Evolutionary conservation across 2,113 vertebrate species (phyloP), one percentile per base, ranked within the genome.

Genomic region (Rhipidura dahli): DNA sequence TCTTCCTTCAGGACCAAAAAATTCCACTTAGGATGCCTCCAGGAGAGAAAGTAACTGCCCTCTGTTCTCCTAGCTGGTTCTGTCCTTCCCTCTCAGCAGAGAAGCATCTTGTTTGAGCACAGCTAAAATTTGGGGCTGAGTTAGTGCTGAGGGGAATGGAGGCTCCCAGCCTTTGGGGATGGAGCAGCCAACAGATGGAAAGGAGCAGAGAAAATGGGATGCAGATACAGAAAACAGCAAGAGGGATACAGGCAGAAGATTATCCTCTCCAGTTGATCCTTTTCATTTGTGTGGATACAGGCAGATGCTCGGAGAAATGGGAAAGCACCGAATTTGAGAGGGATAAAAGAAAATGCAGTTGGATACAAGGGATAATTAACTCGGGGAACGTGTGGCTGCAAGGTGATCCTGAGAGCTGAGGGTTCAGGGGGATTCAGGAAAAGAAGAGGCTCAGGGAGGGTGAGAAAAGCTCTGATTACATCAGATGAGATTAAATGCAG

Each of bases 311-410:
- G 19, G 40, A 35, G 61, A 90, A 91, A 86, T 1, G 50, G 79
- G 66, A 86, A 70, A 57, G 83, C 30, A 39, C 33, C 9, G 37
- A 35, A 66, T 90, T 50, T 47, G 47, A 77, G 73, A 88, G 0
- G 2, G 65, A 79, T 69, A 42, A 76, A 87, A 54, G 70, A 35
- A 94, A 96, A 80, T 23, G 31, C 50, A 56, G 33, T 53, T 86
- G 76, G 66, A 77, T 50, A 70, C 20, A 22, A 85, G 77, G 81
- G 75, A 90, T 50, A 86, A 94, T 94, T 93, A 90, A 91, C 63
- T 69, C 10, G 2, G 42, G 24, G 53, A 88, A 66, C 2, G 3
- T 24, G 27, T 35, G 63, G 42, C 57, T 87, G 59, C 39, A 73
- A 77, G 75, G 57, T 69, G 68, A 86, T 83, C 27, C 37, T 11